Base-by-base conservation (phyloP, 2,797 vertebrate genomes). In the Trematomus bernacchii region DNA sequence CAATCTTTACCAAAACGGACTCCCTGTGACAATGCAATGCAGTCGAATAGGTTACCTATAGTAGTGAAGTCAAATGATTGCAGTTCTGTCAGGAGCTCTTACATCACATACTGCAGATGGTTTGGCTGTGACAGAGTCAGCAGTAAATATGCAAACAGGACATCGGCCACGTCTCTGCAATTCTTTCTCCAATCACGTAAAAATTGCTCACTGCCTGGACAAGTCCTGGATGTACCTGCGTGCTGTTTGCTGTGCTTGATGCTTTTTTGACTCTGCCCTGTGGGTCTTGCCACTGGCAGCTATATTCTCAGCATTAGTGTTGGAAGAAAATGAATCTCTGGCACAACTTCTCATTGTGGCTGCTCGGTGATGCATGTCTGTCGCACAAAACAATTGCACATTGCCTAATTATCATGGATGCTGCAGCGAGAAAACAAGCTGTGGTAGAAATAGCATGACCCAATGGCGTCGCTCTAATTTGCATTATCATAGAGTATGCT, bases 401-500 rank as follows among this genome's bases (percentile, higher is more conserved):
- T 80, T 73, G 53, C 79, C 87, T 92, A 91, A 92, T 93, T 92
- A 92, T 85, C 86, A 82, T 69, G 87, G 80, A 87, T 67, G 84
- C 79, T 52, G 80, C 75, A 60, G 80, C 8, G 79, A 80, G 82
- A 84, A 89, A 90, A 88, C 76, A 76, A 85, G 86, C 71, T 57
- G 82, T 58, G 77, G 83, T 70, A 80, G 87, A 89, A 86, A 79
- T 82, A 89, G 73, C 83, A 82, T 77, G 84, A 90, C 84, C 90
- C 83, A 77, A 84, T 87, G 90, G 83, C 71, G 47, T 86, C 81
- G 74, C 66, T 70, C 75, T 88, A 43, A 85, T 92, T 90, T 90
- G 84, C 86, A 92, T 93, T 88, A 93, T 91, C 88, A 88, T 77
- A 66, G 85, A 90, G 85, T 75, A 66, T 83, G 89, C 89, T 76